phyloP scores from a whole-genome alignment of 2,888 invertebrate species.

The Dendrolimus pini region DNA sequence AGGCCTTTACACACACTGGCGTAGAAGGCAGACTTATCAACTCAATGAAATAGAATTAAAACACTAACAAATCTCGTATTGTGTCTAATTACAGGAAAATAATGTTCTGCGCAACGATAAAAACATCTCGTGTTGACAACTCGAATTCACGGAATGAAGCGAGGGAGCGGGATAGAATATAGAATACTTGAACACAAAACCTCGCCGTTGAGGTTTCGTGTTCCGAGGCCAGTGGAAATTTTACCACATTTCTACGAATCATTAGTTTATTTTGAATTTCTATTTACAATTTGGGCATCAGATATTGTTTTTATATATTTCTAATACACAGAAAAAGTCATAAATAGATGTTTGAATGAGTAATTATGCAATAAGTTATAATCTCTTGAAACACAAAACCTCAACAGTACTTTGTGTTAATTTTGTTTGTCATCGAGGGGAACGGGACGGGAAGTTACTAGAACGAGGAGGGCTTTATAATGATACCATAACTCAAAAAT shows the following conservation, averaged over 20 bases:
- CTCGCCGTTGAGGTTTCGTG: slow-evolving; percentile 58
- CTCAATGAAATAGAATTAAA: slow-evolving; percentile 41
- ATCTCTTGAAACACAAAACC: slow-evolving; percentile 65
- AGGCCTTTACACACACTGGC: slow-evolving; percentile 95
- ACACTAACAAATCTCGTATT: slow-evolving; percentile 40
- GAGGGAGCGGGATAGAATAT: slow-evolving; percentile 48
- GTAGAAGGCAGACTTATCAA: slow-evolving; percentile 85
- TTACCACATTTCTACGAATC: slow-evolving; percentile 7
- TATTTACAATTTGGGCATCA: not conserved
- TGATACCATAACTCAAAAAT: slow-evolving; percentile 33
- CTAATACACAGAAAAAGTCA: slow-evolving; percentile 6
- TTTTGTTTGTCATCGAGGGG: not conserved
- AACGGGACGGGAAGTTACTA: slow-evolving; percentile 8
- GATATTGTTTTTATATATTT: not conserved
- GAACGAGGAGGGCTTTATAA: slow-evolving; percentile 27
- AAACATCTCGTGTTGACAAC: slow-evolving; percentile 59
- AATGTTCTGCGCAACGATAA: slow-evolving; percentile 67
- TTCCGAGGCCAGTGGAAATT: slow-evolving; percentile 52
- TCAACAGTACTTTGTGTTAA: slow-evolving; percentile 45
- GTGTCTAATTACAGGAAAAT: slow-evolving; percentile 52
- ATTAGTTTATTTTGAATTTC: slow-evolving; percentile 1
- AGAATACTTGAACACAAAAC: slow-evolving; percentile 24
- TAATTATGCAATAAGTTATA: slow-evolving; percentile 30
- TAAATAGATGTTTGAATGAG: not conserved
- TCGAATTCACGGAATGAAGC: slow-evolving; percentile 38